Conservation (phyloP, 2,797 vertebrate species). For the Danionella dracula region DNA sequence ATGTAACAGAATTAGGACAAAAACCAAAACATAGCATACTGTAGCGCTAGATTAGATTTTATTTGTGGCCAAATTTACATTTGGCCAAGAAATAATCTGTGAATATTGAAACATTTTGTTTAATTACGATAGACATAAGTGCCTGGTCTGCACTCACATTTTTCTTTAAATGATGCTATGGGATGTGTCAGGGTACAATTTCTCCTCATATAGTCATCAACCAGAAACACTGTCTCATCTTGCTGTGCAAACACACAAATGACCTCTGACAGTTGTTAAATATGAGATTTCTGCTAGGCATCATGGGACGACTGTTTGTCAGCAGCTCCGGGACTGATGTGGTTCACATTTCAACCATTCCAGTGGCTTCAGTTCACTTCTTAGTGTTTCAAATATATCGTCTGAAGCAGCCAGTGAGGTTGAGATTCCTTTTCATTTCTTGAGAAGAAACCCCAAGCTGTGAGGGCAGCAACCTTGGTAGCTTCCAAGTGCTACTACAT, state of each 20-base stretch:
- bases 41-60: too few relatives aligned
- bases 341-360: constrained; percentile 60
- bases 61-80: too few relatives aligned
- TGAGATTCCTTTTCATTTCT: constrained; percentile 44
- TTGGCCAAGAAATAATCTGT: too few relatives aligned
- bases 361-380: constrained; percentile 64
- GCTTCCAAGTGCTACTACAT: background rate
- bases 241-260: constrained; percentile 49
- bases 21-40: too few relatives aligned
- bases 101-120: too few relatives aligned
- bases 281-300: constrained; percentile 59
- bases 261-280: constrained; percentile 52
- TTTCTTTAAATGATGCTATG: background rate
- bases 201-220: constrained; percentile 54
- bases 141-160: background rate
- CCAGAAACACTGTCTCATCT: constrained; percentile 54
- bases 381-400: constrained; percentile 57
- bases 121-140: too few relatives aligned
- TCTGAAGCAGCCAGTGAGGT: constrained; percentile 53
- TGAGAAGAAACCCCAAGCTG: background rate
- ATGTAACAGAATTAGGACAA: too few relatives aligned
- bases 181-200: background rate
- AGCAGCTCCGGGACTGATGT: constrained; percentile 52
- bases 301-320: constrained; percentile 61
- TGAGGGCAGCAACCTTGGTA: background rate